Percentiles rank a stretch among this genome's conserved stretches.
These are phyloP conservation scores for Zelleria hepariella DNA, from an alignment of 2,888 invertebrate genomes.

Conservation along the genomic window DNA sequence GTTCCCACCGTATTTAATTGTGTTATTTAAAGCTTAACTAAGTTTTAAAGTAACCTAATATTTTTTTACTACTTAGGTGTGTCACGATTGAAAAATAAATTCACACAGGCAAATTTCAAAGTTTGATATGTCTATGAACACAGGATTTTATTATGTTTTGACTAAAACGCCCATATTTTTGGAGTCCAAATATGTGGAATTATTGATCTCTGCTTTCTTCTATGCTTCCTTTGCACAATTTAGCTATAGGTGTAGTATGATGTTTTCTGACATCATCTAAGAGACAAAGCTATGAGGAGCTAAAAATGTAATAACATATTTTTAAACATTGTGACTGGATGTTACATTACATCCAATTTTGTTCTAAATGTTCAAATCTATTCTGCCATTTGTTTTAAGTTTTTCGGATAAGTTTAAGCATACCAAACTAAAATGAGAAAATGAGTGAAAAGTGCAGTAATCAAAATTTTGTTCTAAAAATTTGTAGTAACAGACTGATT, in stretches of 20 bases:
- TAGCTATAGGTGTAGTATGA: not conserved
- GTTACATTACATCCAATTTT: no score
- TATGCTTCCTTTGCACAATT: not conserved
- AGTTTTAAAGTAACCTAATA: not conserved
- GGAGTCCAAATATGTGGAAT: not conserved
- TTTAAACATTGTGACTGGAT: no score
- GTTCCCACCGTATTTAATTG: not conserved
- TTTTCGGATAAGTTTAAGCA: not conserved
- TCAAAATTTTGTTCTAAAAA: not conserved
- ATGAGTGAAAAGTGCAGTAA: no score
- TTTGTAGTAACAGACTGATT: not conserved
- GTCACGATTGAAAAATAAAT: no score
- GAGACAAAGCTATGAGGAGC: not conserved
- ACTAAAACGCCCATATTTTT: not conserved
- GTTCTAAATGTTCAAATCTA: no score
- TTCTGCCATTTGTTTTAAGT: not conserved
- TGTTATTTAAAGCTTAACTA: not conserved
- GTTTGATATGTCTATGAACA: no score
- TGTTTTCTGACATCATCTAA: not conserved
- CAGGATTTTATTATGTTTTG: not conserved
- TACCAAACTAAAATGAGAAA: no score
- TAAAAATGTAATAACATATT: not conserved
- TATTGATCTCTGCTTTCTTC: not conserved
- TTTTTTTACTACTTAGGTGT: not conserved
- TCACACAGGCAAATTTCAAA: no score